Conservation (phyloP, 2,888 invertebrate species). For the Tiliacea citrago region DNA sequence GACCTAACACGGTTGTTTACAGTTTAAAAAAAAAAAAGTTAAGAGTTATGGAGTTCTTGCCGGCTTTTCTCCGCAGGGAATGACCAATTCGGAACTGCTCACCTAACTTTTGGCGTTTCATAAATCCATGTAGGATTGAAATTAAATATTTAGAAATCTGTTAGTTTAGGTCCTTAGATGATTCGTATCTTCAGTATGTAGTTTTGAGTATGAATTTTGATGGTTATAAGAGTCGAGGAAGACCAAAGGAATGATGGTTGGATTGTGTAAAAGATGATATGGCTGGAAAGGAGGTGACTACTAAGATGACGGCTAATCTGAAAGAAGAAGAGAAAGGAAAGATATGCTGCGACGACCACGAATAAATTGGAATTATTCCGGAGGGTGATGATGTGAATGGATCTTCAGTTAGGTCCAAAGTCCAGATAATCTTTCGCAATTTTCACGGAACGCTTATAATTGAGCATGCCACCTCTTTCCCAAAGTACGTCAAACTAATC, state of each 20-base stretch:
- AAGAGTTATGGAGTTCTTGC: neutral
- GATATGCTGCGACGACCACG: neutral
- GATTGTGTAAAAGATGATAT: neutral
- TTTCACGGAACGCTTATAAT: neutral
- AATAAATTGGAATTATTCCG: neutral
- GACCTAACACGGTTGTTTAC: neutral
- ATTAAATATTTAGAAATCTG: neutral
- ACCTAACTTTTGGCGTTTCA: neutral
- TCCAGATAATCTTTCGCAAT: neutral
- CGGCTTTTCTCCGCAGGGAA: neutral
- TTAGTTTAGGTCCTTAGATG: no score
- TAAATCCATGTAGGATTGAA: neutral
- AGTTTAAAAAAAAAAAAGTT: neutral
- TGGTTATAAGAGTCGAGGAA: neutral
- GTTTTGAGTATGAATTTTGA: neutral
- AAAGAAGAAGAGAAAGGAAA: neutral
- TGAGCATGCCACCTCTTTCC: neutral
- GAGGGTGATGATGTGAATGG: neutral
- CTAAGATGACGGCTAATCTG: no score
- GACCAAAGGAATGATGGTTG: neutral
- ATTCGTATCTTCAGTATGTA: neutral
- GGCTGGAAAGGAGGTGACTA: neutral
- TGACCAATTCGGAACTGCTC: neutral
- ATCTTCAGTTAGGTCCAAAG: neutral
- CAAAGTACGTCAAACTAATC: slow-evolving; percentile 21